phyloP scores from a whole-genome alignment of 1,140 invertebrate genomes.

The Chironomus tepperi region DNA sequence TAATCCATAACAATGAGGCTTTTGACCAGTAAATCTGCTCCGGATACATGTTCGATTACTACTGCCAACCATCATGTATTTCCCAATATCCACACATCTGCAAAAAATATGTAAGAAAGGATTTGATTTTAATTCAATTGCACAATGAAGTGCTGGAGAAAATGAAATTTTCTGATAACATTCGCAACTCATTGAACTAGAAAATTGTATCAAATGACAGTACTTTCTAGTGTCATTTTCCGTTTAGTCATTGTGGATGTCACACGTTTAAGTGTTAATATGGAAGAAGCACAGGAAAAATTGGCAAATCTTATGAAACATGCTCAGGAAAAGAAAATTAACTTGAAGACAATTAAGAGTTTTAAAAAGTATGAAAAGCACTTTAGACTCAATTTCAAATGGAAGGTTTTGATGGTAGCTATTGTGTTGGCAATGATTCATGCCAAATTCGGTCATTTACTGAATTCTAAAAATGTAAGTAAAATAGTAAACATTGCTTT shows the following conservation, averaged over 20 bases:
- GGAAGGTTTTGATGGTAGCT: neutral
- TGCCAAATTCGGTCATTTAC: neutral
- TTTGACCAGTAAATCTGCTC: conserved; percentile 68
- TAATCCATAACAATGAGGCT: conserved; percentile 67
- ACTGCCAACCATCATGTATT: conserved; percentile 52
- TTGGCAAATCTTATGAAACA: neutral
- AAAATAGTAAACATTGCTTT: too few relatives aligned
- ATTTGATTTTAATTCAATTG: conserved; percentile 22
- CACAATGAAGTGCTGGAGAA: conserved; percentile 10
- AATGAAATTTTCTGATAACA: neutral
- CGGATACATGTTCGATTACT: conserved; percentile 57
- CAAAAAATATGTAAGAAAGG: conserved; percentile 34
- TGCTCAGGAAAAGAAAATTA: neutral
- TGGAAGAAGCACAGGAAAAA: neutral
- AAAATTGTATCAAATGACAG: neutral
- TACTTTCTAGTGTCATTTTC: neutral
- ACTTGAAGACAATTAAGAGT: neutral
- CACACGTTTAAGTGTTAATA: neutral
- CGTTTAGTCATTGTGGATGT: neutral
- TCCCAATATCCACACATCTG: conserved; percentile 74
- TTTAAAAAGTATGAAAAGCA: neutral
- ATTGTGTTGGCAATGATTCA: neutral
- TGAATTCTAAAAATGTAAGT: neutral
- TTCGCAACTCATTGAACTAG: neutral
- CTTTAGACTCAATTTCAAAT: neutral